Conservation (phyloP, 2,113 vertebrate genomes). For the Xenopus tropicalis region DNA sequence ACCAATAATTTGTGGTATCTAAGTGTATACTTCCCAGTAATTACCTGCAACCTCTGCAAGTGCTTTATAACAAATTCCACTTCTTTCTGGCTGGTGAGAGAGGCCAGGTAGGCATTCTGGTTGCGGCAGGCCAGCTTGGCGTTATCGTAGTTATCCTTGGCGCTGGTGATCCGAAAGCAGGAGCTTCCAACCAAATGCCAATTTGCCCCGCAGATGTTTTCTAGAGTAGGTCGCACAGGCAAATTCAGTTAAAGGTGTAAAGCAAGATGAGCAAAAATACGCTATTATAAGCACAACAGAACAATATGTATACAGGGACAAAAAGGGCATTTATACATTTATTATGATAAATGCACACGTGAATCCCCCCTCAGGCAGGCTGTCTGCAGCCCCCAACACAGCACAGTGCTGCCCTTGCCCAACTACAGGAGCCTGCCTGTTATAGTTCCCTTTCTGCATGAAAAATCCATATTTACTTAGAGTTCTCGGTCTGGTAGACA, state of each 20-base stretch:
- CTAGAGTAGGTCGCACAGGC: slow-evolving; percentile 53
- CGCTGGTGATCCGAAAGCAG: slow-evolving; percentile 84
- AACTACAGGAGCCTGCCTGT: too few species aligned
- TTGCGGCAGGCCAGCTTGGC: slow-evolving; percentile 87
- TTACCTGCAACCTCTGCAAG: slow-evolving; percentile 79
- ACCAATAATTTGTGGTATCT: too few species aligned
- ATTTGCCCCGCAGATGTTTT: slow-evolving; percentile 88
- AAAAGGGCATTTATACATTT: too few species aligned
- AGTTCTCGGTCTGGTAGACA: too few species aligned
- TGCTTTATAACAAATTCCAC: slow-evolving; percentile 95
- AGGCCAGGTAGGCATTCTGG: slow-evolving; percentile 83
- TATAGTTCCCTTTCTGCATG: too few species aligned
- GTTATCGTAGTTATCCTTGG: slow-evolving; percentile 90
- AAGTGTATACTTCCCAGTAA: too few species aligned
- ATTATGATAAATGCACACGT: too few species aligned
- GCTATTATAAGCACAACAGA: not conserved
- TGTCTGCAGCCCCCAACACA: too few species aligned
- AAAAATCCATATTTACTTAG: too few species aligned
- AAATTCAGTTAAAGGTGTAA: not conserved
- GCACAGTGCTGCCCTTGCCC: too few species aligned
- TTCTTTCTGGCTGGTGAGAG: slow-evolving; percentile 90
- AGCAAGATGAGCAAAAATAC: not conserved
- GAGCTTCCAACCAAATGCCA: slow-evolving; percentile 95
- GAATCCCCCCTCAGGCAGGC: too few species aligned
- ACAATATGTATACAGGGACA: too few species aligned